Evolutionary conservation across 2,888 invertebrate genomes (phyloP).

Genomic region (Ophonus ardosiacus): DNA sequence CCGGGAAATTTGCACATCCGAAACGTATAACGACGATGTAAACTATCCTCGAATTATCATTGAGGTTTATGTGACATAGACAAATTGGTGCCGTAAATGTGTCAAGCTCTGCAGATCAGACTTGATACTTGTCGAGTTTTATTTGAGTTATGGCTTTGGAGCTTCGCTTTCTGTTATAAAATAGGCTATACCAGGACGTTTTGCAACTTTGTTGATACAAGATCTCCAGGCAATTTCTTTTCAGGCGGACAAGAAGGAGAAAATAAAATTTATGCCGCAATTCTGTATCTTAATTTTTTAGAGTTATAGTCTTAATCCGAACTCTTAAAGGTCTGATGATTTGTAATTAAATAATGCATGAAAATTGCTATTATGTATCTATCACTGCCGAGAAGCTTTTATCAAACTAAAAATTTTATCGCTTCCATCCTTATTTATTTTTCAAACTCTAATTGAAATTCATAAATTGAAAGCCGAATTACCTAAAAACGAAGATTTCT

Average conservation of each 20-base stretch:
- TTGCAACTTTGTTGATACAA: constrained; percentile 19
- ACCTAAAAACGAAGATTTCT: no score
- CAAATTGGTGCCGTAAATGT: constrained; percentile 47
- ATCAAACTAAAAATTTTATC: no score
- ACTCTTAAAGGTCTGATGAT: no score
- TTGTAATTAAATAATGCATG: no score
- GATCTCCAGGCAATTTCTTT: not conserved
- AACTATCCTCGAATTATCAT: constrained; percentile 47
- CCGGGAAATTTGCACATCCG: constrained; percentile 44
- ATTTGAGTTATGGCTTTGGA: constrained; percentile 32
- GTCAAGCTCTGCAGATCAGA: constrained; percentile 46
- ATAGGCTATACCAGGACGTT: constrained; percentile 21
- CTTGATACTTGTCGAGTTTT: constrained; percentile 44
- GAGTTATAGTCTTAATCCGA: no score
- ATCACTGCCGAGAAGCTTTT: no score
- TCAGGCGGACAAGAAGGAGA: not conserved
- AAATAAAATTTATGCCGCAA: no score
- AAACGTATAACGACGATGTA: constrained; percentile 37
- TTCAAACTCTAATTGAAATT: no score
- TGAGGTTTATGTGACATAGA: constrained; percentile 54
- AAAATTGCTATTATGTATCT: no score
- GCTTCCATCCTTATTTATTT: no score
- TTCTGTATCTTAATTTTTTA: no score
- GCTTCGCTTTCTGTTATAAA: constrained; percentile 54
- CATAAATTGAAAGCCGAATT: no score